phyloP scores from a whole-genome alignment of 64 coral and sea anemone genomes.

The Montipora sp. region DNA sequence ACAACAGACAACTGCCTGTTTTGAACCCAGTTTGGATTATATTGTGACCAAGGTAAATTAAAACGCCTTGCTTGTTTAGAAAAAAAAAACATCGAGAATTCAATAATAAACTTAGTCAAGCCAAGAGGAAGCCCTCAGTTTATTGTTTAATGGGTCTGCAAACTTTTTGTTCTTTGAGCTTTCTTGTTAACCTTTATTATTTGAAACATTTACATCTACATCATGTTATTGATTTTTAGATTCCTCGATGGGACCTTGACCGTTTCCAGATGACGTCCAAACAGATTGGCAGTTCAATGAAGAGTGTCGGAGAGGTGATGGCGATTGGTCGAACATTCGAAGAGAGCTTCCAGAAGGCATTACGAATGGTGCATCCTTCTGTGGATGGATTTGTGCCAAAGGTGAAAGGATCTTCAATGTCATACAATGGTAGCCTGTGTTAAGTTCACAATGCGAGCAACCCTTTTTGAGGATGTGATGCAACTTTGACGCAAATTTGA shows the following conservation, averaged over 20 bases:
- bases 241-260: slow-evolving; percentile 97
- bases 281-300: slow-evolving; percentile 98
- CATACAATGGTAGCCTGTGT: too few species aligned
- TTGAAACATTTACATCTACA: too few species aligned
- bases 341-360: slow-evolving; percentile 96
- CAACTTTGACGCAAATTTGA: too few species aligned
- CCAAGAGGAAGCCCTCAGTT: too few species aligned
- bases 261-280: slow-evolving; percentile 96
- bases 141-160: too few species aligned
- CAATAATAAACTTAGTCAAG: too few species aligned
- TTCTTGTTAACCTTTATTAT: too few species aligned
- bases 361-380: slow-evolving; percentile 98
- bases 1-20: slow-evolving; percentile 86
- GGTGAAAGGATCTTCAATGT: slow-evolving; percentile 38
- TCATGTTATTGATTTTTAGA: slow-evolving; percentile 29
- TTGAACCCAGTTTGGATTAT: slow-evolving; percentile 98
- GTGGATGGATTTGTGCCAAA: slow-evolving; percentile 91
- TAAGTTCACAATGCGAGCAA: too few species aligned
- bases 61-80: not conserved
- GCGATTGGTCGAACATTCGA: slow-evolving; percentile 97
- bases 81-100: too few species aligned
- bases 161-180: too few species aligned
- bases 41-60: slow-evolving; percentile 94
- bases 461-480: too few species aligned
- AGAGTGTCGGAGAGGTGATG: slow-evolving; percentile 99